These are phyloP conservation scores for Pteropus rufus DNA, from an alignment of 2,797 vertebrate genomes.

Conservation along the genomic window DNA sequence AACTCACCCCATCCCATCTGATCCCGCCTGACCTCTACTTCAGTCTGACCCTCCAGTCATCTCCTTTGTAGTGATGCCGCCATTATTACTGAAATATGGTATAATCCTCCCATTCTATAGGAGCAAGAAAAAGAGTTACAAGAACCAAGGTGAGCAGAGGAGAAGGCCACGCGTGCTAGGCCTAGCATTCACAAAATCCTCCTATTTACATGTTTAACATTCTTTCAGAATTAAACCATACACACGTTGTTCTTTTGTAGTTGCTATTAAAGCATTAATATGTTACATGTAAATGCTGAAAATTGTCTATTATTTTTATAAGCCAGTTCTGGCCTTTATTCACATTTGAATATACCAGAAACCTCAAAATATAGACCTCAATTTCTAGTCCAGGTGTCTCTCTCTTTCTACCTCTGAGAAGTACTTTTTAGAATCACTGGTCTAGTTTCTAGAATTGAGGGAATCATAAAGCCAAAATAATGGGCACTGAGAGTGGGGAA, in stretches of 20 bases:
- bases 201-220: background rate
- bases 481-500: background rate
- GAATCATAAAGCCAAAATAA: conserved; percentile 15
- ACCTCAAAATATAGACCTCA: background rate
- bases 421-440: background rate
- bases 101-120: background rate
- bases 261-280: background rate
- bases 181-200: background rate
- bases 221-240: conserved; percentile 8
- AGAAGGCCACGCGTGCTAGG: background rate
- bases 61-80: background rate
- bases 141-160: background rate
- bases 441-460: background rate
- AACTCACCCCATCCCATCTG: background rate
- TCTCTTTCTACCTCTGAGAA: background rate
- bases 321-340: background rate
- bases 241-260: background rate
- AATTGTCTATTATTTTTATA: conserved; percentile 10
- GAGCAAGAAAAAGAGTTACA: background rate
- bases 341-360: background rate
- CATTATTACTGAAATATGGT: background rate
- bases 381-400: background rate
- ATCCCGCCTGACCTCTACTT: background rate
- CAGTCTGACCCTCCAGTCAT: background rate
- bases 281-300: background rate